A percentile compares a stretch with the other conserved stretches of the same genome.
Evolutionary conservation across 37 sponge, comb jelly and placozoan species (phyloP).

Genomic region (Dysidea cf. avara): DNA sequence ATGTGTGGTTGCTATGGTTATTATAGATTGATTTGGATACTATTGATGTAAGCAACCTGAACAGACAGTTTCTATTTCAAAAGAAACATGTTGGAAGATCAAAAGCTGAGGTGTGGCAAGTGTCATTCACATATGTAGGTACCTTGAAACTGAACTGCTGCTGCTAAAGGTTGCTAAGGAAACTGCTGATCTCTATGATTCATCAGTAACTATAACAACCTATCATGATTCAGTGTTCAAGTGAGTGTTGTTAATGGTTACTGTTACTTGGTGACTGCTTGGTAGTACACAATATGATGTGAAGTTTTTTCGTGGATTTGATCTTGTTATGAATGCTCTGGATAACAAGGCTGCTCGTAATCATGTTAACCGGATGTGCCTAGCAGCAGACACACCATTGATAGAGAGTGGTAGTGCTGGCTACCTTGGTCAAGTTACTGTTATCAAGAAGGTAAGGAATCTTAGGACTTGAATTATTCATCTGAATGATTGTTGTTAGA

Average conservation of each 20-base stretch:
- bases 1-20: constrained; percentile 5
- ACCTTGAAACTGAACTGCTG: not conserved
- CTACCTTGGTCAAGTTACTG: constrained; percentile 97
- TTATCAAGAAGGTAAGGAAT: constrained; percentile 74
- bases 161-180: constrained; percentile 74
- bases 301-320: constrained; percentile 90
- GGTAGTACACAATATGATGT: constrained; percentile 84
- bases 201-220: constrained; percentile 79
- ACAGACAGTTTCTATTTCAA: constrained; percentile 98
- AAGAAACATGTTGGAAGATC: constrained; percentile 94
- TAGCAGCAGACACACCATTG: constrained; percentile 93
- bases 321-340: constrained; percentile 97
- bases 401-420: constrained; percentile 98
- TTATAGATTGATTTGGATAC: constrained; percentile 95
- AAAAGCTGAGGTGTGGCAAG: constrained; percentile 71
- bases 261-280: not conserved
- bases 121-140: not conserved
- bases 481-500: not conserved
- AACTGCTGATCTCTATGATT: constrained; percentile 83
- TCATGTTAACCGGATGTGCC: constrained; percentile 95
- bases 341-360: constrained; percentile 95
- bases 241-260: constrained; percentile 14
- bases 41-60: constrained; percentile 98
- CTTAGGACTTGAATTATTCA: too few species aligned
- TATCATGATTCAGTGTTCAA: constrained; percentile 82